Evolutionary conservation across 2,888 invertebrate genomes (phyloP).

Genomic region (Drosophila mayaguana): DNA sequence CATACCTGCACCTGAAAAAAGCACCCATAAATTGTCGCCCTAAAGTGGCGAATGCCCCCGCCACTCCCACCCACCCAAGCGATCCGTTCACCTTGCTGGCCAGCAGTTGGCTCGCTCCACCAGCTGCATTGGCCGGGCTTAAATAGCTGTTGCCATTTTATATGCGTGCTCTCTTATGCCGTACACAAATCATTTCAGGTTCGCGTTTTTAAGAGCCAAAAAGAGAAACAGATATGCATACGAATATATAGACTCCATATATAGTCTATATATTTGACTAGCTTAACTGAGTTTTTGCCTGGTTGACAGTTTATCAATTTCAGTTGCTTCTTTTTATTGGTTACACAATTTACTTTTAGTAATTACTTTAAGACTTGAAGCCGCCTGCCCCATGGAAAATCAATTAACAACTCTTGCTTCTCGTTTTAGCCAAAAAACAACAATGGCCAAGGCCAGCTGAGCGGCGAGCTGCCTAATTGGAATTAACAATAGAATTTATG

Average conservation of each 20-base stretch:
- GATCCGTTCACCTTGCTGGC: conserved; percentile 32
- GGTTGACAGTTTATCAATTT: background rate
- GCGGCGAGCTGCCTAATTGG: conserved; percentile 83
- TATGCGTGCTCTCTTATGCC: conserved; percentile 66
- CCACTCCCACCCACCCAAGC: conserved; percentile 6
- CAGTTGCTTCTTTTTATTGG: too few relatives aligned
- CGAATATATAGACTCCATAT: background rate
- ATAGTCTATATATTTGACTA: background rate
- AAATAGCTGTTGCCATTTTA: conserved; percentile 71
- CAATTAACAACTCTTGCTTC: conserved; percentile 51
- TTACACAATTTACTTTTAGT: background rate
- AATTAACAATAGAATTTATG: conserved; percentile 84
- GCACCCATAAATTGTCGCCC: conserved; percentile 74
- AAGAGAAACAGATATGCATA: background rate
- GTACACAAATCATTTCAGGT: conserved; percentile 67
- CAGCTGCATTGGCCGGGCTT: conserved; percentile 65
- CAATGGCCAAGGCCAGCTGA: conserved; percentile 70
- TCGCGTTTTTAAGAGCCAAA: background rate
- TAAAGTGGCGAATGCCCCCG: conserved; percentile 70
- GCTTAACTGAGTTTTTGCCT: background rate
- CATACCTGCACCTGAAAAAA: conserved; percentile 83
- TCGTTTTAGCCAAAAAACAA: conserved; percentile 6
- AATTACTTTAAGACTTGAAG: conserved; percentile 1
- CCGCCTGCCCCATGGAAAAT: conserved; percentile 49
- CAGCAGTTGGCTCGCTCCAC: conserved; percentile 28